Percentiles rank a stretch among this genome's conserved stretches.
Conservation (phyloP, 2,113 vertebrate genomes). For the Campylorhamphus procurvoides region DNA sequence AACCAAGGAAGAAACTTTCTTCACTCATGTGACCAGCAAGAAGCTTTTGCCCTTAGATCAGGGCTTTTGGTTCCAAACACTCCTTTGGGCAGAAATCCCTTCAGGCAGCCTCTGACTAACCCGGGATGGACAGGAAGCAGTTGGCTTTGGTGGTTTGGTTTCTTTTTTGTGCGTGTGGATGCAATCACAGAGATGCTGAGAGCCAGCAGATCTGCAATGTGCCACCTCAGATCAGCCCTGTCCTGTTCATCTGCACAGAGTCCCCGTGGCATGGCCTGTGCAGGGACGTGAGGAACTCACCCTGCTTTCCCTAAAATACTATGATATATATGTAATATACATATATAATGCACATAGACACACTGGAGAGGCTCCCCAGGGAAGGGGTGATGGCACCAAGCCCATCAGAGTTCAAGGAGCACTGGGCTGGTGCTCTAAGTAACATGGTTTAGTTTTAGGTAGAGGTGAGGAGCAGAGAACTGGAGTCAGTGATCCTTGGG, state of each 20-base stretch:
- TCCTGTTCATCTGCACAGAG: neutral
- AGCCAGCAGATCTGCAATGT: neutral
- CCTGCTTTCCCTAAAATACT: neutral
- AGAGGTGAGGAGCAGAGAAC: neutral
- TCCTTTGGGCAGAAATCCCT: neutral
- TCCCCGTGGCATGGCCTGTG: accelerated
- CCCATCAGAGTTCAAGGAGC: neutral
- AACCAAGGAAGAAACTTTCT: neutral
- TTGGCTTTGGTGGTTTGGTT: neutral
- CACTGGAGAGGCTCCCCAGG: neutral
- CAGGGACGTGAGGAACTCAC: neutral
- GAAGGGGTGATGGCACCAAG: neutral
- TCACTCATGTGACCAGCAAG: neutral
- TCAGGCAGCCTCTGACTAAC: neutral
- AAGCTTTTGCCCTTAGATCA: neutral
- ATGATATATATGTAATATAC: neutral
- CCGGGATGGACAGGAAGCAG: neutral
- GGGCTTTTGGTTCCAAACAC: neutral
- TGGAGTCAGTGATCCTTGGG: neutral
- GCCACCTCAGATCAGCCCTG: neutral
- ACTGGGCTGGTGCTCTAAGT: neutral
- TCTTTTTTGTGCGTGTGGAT: neutral
- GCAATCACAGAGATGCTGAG: neutral
- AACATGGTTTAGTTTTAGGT: neutral
- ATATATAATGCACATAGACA: accelerated